Percentiles rank a stretch among this genome's conserved stretches.
These are phyloP conservation scores for Amphiduros pacificus DNA, from an alignment of 2,888 invertebrate genomes.

Conservation along the genomic window DNA sequence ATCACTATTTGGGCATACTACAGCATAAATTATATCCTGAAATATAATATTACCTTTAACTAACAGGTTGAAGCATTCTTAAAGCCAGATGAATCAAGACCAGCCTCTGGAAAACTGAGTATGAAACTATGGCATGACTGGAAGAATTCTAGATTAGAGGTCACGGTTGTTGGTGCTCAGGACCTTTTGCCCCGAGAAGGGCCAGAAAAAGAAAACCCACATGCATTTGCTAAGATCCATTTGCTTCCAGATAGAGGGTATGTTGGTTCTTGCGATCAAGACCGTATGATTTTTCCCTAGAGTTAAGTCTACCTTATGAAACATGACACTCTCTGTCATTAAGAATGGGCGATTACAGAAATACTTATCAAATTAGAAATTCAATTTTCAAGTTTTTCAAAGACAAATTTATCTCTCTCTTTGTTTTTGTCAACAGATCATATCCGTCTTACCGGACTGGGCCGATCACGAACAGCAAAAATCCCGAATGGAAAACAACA, in stretches of 20 bases:
- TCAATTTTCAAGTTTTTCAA: no score
- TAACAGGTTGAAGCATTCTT: no score
- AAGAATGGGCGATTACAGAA: no score
- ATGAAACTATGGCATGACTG: constrained; percentile 88
- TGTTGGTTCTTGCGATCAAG: no score
- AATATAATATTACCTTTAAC: no score
- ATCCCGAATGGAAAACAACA: constrained; percentile 91
- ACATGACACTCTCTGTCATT: no score
- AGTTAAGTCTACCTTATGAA: no score
- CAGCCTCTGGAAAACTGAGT: constrained; percentile 65
- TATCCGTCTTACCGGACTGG: constrained; percentile 12
- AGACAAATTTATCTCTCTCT: no score
- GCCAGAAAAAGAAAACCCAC: constrained; percentile 27
- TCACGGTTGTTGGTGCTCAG: constrained; percentile 83
- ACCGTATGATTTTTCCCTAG: no score
- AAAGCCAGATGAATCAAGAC: neutral
- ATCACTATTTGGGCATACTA: no score
- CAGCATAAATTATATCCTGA: no score
- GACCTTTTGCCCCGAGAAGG: constrained; percentile 64
- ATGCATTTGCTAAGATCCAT: constrained; percentile 37
- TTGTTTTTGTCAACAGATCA: neutral
- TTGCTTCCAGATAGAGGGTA: constrained; percentile 37
- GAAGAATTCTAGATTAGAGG: constrained; percentile 79
- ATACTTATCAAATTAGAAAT: no score
- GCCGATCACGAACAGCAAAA: constrained; percentile 46